Evolutionary conservation across 2,888 invertebrate species (phyloP).

Genomic region (Anthrax anthrax): DNA sequence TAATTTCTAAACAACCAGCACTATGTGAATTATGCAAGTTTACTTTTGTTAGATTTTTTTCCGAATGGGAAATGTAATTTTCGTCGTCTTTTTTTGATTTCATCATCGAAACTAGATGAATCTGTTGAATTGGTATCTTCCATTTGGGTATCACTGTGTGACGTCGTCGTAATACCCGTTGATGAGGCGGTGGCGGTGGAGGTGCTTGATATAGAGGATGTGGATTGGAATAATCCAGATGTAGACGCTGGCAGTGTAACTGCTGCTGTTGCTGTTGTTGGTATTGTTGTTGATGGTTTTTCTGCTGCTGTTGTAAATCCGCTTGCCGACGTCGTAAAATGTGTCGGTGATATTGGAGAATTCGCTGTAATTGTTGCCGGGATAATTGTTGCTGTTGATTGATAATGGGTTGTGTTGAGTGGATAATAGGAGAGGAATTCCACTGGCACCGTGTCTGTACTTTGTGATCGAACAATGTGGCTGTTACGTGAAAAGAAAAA

Average conservation of each 20-base stretch:
- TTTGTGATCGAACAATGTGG: constrained; percentile 26
- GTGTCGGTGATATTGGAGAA: background rate
- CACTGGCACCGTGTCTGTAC: constrained; percentile 25
- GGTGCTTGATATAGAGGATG: background rate
- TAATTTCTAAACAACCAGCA: constrained; percentile 10
- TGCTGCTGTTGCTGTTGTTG: background rate
- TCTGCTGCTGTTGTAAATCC: background rate
- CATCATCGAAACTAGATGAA: constrained; percentile 16
- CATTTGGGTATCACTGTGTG: constrained; percentile 14
- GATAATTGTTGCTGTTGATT: constrained; percentile 5
- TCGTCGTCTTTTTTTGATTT: constrained; percentile 19
- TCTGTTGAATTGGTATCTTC: constrained; percentile 15
- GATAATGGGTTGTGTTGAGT: constrained; percentile 5
- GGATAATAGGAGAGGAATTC: constrained; percentile 18
- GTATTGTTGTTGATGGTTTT: background rate
- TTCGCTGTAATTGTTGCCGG: background rate
- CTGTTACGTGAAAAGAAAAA: constrained; percentile 12
- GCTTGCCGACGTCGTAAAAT: background rate
- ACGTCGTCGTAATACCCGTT: constrained; percentile 10
- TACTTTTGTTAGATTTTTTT: constrained; percentile 19
- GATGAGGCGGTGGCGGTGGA: constrained; percentile 5
- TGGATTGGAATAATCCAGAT: background rate
- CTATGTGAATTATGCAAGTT: constrained; percentile 18
- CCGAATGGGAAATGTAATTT: constrained; percentile 21
- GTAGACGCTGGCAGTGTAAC: background rate